These are phyloP conservation scores for Netelia melanura DNA, from an alignment of 2,888 invertebrate genomes.

Conservation along the genomic window DNA sequence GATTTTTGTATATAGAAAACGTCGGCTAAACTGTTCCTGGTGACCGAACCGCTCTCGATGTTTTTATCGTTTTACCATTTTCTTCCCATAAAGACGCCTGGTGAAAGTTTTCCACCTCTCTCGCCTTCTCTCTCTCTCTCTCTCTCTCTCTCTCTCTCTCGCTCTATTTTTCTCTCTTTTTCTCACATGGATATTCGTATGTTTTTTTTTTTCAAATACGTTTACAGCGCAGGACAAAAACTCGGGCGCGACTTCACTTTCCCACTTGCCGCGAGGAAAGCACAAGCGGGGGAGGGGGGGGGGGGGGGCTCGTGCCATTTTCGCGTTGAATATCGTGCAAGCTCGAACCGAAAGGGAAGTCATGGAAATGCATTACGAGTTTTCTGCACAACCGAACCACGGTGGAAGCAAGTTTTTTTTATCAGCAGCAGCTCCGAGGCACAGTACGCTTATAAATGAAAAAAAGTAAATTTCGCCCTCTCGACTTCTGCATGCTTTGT, in stretches of 20 bases:
- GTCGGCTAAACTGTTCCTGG: not conserved
- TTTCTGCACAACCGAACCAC: not conserved
- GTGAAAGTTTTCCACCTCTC: not conserved
- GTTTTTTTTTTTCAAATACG: not conserved
- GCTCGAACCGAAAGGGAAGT: not conserved
- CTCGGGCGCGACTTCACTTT: not conserved
- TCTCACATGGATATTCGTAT: not conserved
- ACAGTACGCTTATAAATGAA: not conserved
- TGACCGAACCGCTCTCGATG: not conserved
- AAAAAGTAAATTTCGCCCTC: not conserved
- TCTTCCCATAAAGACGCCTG: not conserved
- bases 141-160: not conserved
- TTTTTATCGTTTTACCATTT: not conserved
- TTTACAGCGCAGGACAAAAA: not conserved
- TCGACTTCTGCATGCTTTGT: not conserved
- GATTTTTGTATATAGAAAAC: not conserved
- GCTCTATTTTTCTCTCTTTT: not conserved
- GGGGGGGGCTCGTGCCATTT: not conserved
- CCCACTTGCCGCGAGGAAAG: not conserved
- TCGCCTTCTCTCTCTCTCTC: not conserved
- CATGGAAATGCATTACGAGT: not conserved
- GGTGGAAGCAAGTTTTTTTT: not conserved
- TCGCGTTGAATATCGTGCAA: not conserved
- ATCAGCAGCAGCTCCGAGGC: not conserved
- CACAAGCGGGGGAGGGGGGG: not conserved